Conservation (phyloP, 2,113 vertebrate species). For the Tetraodon nigroviridis region DNA sequence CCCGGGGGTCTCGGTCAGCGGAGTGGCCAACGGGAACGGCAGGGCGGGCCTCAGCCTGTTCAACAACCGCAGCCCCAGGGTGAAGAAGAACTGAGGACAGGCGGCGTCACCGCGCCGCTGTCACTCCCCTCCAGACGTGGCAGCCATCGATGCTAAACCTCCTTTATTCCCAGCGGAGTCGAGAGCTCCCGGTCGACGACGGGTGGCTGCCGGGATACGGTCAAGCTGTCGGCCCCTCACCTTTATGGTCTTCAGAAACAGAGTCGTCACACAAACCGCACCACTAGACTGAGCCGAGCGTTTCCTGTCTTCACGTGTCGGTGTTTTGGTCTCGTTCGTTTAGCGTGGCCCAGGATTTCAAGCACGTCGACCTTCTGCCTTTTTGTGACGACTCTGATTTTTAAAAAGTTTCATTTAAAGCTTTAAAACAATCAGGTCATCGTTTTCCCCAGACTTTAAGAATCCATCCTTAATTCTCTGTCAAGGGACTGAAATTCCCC, state of each 20-base stretch:
- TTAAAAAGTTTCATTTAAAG: constrained; percentile 18
- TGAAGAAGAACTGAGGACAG: constrained; percentile 72
- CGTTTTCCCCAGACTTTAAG: not conserved
- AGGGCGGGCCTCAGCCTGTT: constrained; percentile 80
- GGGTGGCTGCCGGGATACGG: constrained; percentile 50
- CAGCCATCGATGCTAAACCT: constrained; percentile 11
- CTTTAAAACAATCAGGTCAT: constrained; percentile 8
- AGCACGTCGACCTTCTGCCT: constrained; percentile 12
- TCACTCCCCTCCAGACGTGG: too few relatives aligned
- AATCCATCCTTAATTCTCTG: constrained; percentile 3
- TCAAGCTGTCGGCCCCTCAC: constrained; percentile 24
- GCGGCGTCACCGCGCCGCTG: not conserved
- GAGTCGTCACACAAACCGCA: not conserved
- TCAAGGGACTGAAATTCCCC: not conserved
- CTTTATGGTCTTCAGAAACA: constrained; percentile 5
- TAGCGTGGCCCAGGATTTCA: not conserved
- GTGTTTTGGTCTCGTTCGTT: not conserved
- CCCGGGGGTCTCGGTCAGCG: constrained; percentile 76
- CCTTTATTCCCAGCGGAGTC: constrained; percentile 16
- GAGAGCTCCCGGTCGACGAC: constrained; percentile 36
- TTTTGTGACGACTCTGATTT: not conserved
- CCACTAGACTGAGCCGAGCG: constrained; percentile 9
- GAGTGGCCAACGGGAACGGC: constrained; percentile 56
- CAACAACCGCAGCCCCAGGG: constrained; percentile 65
- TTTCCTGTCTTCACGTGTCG: not conserved